Percentiles rank a stretch among this genome's conserved stretches.
Conservation (phyloP, 2,888 invertebrate genomes). For the Sminthurinus aureus region DNA sequence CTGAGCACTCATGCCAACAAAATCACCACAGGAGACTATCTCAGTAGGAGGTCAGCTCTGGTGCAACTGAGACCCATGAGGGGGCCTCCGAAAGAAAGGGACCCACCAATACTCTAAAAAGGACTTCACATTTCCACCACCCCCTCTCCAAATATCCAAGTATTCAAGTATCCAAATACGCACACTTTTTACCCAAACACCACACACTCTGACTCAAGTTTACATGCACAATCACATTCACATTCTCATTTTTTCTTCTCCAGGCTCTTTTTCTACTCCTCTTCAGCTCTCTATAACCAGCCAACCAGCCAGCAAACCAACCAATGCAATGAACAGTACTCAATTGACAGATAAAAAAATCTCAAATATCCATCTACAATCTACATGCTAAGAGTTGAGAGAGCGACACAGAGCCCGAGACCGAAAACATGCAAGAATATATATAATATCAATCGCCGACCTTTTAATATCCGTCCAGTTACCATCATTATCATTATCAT, state of each 20-base stretch:
- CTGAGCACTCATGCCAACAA: constrained; percentile 60
- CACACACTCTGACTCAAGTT: background rate
- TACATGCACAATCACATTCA: background rate
- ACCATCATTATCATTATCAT: background rate
- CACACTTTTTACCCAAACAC: constrained; percentile 21
- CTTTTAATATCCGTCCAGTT: background rate
- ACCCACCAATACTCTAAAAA: constrained; percentile 59
- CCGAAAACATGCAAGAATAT: too few species aligned
- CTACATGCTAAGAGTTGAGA: too few species aligned
- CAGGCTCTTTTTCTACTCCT: constrained; percentile 11
- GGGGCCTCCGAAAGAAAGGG: constrained; percentile 55
- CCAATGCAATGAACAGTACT: constrained; percentile 19
- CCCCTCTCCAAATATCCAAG: constrained; percentile 30
- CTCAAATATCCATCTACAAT: background rate
- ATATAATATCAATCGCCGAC: background rate
- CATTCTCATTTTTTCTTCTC: background rate
- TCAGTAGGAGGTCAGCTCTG: background rate
- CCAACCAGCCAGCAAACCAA: too few species aligned
- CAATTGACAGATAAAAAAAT: constrained; percentile 29
- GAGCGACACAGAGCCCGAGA: background rate
- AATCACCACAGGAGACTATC: constrained; percentile 55
- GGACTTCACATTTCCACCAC: constrained; percentile 43
- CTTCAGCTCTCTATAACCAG: background rate
- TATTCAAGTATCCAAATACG: too few species aligned
- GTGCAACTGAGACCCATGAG: constrained; percentile 40